phyloP scores from a whole-genome alignment of 2,797 vertebrate species.

The Myotis daubentonii region DNA sequence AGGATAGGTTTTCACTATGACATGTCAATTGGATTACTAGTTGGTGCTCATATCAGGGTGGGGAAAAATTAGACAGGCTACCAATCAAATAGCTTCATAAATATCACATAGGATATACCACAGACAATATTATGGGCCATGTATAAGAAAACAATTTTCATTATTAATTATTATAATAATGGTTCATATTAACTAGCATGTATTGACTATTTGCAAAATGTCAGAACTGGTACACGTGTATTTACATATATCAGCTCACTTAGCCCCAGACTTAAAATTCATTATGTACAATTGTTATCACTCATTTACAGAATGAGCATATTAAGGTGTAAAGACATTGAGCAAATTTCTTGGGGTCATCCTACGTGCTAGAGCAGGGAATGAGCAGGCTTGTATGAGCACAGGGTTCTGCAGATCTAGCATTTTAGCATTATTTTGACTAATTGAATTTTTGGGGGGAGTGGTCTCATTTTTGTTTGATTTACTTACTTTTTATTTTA shows the following conservation, averaged over 20 bases:
- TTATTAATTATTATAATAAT: neutral
- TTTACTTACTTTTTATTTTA: slow-evolving; percentile 30
- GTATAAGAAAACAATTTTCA: neutral
- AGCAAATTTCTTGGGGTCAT: neutral
- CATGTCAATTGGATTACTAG: slow-evolving; percentile 6
- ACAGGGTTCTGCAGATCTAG: neutral
- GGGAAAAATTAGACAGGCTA: neutral
- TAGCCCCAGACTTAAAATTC: neutral
- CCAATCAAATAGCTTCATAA: slow-evolving; percentile 13
- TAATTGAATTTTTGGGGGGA: neutral
- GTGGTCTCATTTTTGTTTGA: neutral
- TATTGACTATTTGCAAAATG: neutral
- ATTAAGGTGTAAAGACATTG: neutral
- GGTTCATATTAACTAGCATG: neutral
- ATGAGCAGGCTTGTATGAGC: neutral
- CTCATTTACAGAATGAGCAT: neutral
- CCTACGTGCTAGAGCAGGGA: neutral
- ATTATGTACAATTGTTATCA: neutral
- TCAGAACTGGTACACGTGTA: neutral
- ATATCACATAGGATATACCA: neutral
- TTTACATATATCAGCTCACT: neutral
- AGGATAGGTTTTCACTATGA: neutral
- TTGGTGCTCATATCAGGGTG: neutral
- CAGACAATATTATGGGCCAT: neutral
- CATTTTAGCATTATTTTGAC: slow-evolving; percentile 2